Evolutionary conservation across 2,113 vertebrate genomes (phyloP).

Genomic region (Stegostoma tigrinum): DNA sequence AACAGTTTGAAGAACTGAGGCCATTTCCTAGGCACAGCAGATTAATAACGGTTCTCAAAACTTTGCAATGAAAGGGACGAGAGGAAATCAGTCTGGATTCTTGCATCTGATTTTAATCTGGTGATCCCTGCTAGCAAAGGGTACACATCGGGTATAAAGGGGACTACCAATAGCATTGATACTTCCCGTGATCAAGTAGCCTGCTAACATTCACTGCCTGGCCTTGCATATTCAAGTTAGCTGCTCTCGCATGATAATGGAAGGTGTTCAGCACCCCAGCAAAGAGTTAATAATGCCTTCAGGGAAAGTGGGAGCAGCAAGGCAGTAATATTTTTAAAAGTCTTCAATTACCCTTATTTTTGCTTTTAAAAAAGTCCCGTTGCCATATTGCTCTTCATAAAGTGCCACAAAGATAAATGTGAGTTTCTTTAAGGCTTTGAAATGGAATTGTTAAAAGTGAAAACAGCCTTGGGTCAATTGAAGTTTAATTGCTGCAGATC

Average conservation of each 20-base stretch:
- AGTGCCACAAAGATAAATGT: background rate
- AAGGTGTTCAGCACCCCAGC: background rate
- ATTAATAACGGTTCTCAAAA: no score
- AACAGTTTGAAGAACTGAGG: no score
- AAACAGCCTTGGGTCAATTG: background rate
- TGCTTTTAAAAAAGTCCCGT: background rate
- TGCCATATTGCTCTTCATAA: background rate
- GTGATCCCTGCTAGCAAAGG: background rate
- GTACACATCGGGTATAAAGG: background rate
- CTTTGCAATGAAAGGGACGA: no score
- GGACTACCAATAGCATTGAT: background rate
- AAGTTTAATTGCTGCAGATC: background rate
- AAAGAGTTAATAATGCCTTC: background rate
- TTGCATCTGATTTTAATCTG: background rate
- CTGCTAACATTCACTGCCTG: background rate
- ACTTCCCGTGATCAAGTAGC: background rate
- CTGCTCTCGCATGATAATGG: background rate
- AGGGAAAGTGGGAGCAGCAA: background rate
- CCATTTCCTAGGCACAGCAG: no score
- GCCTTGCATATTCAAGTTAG: background rate
- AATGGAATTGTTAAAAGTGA: slow-evolving; percentile 3
- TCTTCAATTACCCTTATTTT: background rate
- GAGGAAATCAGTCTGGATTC: background rate
- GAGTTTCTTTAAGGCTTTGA: background rate
- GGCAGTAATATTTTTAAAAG: background rate